These are phyloP conservation scores for Phallusia fumigata DNA, from an alignment of 23 tunicate genomes.

Conservation along the genomic window DNA sequence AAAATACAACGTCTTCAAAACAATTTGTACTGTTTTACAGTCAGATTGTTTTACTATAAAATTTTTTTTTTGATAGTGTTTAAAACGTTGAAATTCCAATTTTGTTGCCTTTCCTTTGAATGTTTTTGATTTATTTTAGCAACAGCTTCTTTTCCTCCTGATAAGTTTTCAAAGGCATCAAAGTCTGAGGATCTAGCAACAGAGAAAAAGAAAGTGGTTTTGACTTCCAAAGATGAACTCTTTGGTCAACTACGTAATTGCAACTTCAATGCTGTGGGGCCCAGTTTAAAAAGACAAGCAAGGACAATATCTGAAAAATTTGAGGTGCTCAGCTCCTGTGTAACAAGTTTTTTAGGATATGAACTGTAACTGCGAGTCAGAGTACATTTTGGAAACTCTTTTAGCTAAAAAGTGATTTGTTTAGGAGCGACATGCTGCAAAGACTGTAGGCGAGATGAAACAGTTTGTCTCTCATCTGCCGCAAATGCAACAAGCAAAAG, in stretches of 20 bases:
- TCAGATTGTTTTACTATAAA: background rate
- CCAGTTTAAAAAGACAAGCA: conserved; percentile 60
- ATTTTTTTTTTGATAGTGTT: background rate
- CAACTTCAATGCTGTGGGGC: conserved; percentile 92
- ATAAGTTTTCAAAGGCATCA: conserved; percentile 60
- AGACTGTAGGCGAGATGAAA: conserved; percentile 81
- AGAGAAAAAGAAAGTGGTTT: conserved; percentile 71
- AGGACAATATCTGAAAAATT: conserved; percentile 64
- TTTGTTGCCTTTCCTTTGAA: background rate
- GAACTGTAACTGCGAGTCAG: too few relatives aligned
- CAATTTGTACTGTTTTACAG: background rate
- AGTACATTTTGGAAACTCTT: too few relatives aligned
- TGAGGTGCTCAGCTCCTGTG: conserved; percentile 35
- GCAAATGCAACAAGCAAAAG: conserved; percentile 86
- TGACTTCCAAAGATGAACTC: conserved; percentile 86
- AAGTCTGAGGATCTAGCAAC: conserved; percentile 65
- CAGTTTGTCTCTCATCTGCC: conserved; percentile 75
- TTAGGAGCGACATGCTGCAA: conserved; percentile 78
- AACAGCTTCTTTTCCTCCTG: conserved; percentile 80
- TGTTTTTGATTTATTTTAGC: conserved; percentile 26
- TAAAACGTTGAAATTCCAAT: background rate
- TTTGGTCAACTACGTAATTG: conserved; percentile 58
- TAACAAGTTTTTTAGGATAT: too few relatives aligned
- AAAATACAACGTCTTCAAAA: too few relatives aligned
- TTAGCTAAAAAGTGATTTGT: background rate